Evolutionary conservation across 2,797 vertebrate species (phyloP).

Genomic region (Pseudomugil gertrudae): DNA sequence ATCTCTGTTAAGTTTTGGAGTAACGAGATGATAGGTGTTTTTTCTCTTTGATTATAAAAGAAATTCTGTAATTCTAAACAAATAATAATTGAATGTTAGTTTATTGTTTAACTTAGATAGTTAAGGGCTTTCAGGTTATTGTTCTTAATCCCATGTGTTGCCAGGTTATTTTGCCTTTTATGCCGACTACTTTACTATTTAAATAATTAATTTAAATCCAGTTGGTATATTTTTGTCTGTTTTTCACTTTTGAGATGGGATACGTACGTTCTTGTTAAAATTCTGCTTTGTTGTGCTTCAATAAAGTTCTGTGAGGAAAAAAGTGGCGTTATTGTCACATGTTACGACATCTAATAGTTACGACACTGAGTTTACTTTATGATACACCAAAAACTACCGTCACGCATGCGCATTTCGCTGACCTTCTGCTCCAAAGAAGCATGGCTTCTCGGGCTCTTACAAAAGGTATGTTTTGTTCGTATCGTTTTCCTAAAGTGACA

Average conservation of each 20-base stretch:
- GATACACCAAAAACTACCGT: neutral
- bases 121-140: too few relatives aligned
- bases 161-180: neutral
- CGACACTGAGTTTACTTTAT: neutral
- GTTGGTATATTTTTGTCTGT: neutral
- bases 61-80: neutral
- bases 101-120: neutral
- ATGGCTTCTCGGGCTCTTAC: slow-evolving; percentile 75
- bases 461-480: slow-evolving; percentile 66
- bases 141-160: neutral
- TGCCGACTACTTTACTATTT: neutral
- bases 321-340: slow-evolving; percentile 12
- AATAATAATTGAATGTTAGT: neutral
- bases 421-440: slow-evolving; percentile 68
- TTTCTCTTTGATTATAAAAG: neutral
- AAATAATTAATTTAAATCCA: neutral
- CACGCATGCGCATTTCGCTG: slow-evolving; percentile 59
- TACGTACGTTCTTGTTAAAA: neutral
- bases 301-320: slow-evolving; percentile 55
- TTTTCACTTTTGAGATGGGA: too few relatives aligned
- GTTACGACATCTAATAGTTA: fast-evolving
- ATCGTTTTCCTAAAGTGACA: neutral
- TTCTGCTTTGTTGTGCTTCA: slow-evolving; percentile 9
- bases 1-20: neutral
- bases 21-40: neutral